phyloP scores from a whole-genome alignment of 2,113 vertebrate species.

The Pseudorhombus dupliciocellatus region DNA sequence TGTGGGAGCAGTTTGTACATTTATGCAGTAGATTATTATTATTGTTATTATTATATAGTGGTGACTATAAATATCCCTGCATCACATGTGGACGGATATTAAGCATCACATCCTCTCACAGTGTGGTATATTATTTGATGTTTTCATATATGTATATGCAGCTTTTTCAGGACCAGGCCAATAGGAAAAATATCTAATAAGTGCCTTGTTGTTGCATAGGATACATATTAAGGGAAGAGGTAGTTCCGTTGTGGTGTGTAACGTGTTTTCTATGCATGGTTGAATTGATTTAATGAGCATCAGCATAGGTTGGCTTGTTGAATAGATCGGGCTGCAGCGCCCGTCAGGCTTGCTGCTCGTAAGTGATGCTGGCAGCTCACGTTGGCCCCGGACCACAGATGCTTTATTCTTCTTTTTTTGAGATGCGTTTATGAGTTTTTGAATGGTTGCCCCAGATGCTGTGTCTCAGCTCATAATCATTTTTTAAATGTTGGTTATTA shows the following conservation, averaged over 20 bases:
- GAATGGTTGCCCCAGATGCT: constrained; percentile 46
- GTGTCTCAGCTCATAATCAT: constrained; percentile 25
- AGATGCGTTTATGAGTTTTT: constrained; percentile 44
- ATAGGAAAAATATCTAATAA: background rate
- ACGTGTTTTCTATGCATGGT: background rate
- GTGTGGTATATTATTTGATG: background rate
- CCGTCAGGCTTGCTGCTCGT: constrained; percentile 6
- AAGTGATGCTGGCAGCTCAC: constrained; percentile 14
- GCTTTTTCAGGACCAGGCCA: background rate
- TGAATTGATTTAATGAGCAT: background rate
- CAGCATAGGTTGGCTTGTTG: background rate
- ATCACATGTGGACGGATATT: background rate
- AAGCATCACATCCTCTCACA: too few species aligned
- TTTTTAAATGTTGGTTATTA: constrained; percentile 52
- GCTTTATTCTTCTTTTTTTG: constrained; percentile 32
- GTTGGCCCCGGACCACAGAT: constrained; percentile 14
- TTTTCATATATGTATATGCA: too few species aligned
- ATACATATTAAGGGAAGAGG: background rate
- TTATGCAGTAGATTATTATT: background rate
- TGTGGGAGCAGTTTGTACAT: too few species aligned
- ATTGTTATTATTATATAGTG: background rate
- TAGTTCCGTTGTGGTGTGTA: background rate
- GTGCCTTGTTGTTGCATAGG: background rate
- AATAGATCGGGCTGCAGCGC: background rate
- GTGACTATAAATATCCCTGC: background rate